Evolutionary conservation across 2,888 invertebrate genomes (phyloP).

Genomic region (Phalangium opilio): DNA sequence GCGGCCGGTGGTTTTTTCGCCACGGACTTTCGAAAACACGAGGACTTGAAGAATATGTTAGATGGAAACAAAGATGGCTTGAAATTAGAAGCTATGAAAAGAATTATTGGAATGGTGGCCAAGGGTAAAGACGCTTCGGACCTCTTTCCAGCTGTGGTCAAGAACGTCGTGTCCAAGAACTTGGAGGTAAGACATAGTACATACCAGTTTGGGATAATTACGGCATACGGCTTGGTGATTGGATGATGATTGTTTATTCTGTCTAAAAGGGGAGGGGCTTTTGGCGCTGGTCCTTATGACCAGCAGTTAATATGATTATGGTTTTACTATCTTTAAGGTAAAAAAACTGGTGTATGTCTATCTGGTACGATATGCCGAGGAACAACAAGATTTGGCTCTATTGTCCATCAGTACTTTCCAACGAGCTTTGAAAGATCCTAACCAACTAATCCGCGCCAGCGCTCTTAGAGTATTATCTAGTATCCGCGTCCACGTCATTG

Average conservation of each 20-base stretch:
- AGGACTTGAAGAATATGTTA: conserved; percentile 92
- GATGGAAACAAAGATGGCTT: conserved; percentile 94
- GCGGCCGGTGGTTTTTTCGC: conserved; percentile 83
- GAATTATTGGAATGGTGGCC: conserved; percentile 97
- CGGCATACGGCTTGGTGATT: too few species aligned
- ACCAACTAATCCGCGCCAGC: conserved; percentile 92
- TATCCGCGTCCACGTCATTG: conserved; percentile 92
- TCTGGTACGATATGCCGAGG: conserved; percentile 94
- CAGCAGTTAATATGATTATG: too few species aligned
- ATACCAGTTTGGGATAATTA: too few species aligned
- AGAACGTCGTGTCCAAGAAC: conserved; percentile 99
- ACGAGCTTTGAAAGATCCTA: conserved; percentile 95
- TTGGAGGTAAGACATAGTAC: too few species aligned
- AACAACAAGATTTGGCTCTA: conserved; percentile 94
- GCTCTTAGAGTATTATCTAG: conserved; percentile 92
- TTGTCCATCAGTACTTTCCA: conserved; percentile 98
- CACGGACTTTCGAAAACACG: conserved; percentile 77
- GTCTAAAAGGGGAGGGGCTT: too few species aligned
- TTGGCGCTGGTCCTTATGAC: too few species aligned
- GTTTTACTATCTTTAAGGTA: too few species aligned
- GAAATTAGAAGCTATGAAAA: conserved; percentile 97
- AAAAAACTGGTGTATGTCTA: conserved; percentile 99
- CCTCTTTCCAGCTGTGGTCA: conserved; percentile 96
- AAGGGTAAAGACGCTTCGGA: conserved; percentile 97
- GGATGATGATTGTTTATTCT: too few species aligned